Evolutionary conservation across 2,888 invertebrate genomes (phyloP).

Genomic region (Drosophila siamana): DNA sequence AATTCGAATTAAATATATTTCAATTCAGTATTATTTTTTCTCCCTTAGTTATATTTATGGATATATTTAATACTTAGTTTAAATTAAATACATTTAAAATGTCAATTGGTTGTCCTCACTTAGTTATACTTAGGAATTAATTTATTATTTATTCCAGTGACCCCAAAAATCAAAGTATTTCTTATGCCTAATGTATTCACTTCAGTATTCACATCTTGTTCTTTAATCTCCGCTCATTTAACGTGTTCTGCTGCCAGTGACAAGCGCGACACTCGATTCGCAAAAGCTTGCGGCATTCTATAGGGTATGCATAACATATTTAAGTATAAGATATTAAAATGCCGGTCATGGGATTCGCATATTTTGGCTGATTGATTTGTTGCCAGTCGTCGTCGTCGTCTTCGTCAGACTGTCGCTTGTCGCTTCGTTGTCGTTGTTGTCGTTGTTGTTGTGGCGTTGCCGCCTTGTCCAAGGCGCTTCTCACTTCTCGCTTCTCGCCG

Average conservation of each 20-base stretch:
- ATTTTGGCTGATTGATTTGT: constrained; percentile 72
- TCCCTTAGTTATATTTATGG: no score
- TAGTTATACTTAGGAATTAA: no score
- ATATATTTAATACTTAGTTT: no score
- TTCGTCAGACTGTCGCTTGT: constrained; percentile 34
- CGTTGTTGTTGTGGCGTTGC: constrained; percentile 1
- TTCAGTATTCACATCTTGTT: not conserved
- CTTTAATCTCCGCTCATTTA: not conserved
- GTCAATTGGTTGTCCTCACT: no score
- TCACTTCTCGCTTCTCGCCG: not conserved
- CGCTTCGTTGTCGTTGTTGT: not conserved
- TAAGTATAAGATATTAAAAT: constrained; percentile 51
- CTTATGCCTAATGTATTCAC: not conserved
- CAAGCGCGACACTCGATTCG: not conserved
- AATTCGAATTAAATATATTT: no score
- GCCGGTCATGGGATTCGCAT: constrained; percentile 59
- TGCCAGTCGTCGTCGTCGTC: no score
- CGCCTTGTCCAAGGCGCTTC: constrained; percentile 33
- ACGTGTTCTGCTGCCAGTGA: no score
- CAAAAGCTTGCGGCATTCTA: not conserved
- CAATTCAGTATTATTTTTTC: no score
- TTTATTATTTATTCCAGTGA: no score
- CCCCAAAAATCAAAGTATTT: no score
- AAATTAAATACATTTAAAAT: no score
- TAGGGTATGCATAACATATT: constrained; percentile 19